phyloP scores from a whole-genome alignment of 2,113 vertebrate species.

The Heterocephalus glaber region DNA sequence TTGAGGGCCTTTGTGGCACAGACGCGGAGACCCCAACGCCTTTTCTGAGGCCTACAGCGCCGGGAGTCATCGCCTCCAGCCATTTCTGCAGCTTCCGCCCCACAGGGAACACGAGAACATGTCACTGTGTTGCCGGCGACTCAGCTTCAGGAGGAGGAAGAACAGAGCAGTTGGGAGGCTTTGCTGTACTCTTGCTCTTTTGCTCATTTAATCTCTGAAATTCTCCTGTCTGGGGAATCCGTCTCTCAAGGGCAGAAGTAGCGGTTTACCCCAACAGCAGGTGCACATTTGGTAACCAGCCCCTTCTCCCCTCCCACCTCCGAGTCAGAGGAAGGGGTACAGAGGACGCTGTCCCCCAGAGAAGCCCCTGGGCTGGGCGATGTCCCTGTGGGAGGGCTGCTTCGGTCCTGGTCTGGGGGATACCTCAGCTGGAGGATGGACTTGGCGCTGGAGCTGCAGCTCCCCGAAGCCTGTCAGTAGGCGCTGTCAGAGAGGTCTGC shows the following conservation, averaged over 20 bases:
- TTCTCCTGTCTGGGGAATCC: rapidly evolving
- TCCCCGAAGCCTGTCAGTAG: not conserved
- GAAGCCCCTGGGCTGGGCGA: not conserved
- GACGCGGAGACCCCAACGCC: not conserved
- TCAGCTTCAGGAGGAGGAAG: rapidly evolving
- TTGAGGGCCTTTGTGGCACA: not conserved
- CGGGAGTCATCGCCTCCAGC: not conserved
- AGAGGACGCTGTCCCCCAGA: not conserved
- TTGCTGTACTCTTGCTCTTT: not conserved
- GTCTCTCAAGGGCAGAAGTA: not conserved
- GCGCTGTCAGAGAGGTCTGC: not conserved
- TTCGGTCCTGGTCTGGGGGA: not conserved
- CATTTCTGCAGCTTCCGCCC: not conserved
- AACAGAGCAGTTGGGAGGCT: no score
- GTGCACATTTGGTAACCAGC: not conserved
- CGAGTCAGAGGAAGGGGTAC: no score
- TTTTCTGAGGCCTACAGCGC: not conserved
- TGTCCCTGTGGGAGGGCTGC: no score
- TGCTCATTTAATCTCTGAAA: not conserved
- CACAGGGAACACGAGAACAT: not conserved
- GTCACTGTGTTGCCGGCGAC: not conserved
- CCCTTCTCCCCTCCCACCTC: not conserved
- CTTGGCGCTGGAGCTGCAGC: not conserved
- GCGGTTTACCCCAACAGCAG: not conserved
- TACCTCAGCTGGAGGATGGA: not conserved